Evolutionary conservation across 1,140 invertebrate genomes (phyloP).

Genomic region (Ips typographus): DNA sequence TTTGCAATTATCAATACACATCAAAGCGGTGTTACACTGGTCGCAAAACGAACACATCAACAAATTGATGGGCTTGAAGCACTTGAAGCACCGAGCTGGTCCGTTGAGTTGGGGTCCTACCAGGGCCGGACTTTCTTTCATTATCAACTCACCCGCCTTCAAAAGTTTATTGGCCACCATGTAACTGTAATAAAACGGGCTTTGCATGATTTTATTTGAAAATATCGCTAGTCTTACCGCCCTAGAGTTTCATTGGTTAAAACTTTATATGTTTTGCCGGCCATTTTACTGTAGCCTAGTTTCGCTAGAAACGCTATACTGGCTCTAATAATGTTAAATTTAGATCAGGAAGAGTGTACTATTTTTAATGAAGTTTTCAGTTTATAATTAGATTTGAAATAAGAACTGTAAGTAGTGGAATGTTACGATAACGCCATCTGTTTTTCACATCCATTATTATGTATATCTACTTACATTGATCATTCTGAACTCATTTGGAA

Average conservation of each 20-base stretch:
- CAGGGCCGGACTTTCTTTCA: slow-evolving; percentile 69
- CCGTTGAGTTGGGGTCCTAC: slow-evolving; percentile 63
- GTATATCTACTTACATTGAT: too few species aligned
- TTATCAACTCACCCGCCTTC: slow-evolving; percentile 70
- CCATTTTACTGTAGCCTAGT: slow-evolving; percentile 4
- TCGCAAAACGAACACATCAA: slow-evolving; percentile 27
- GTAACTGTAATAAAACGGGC: slow-evolving; percentile 46
- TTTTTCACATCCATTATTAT: too few species aligned
- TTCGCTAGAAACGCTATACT: too few species aligned
- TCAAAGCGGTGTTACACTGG: slow-evolving; percentile 27
- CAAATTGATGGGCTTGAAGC: slow-evolving; percentile 21
- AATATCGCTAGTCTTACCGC: slow-evolving; percentile 17
- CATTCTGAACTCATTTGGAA: too few species aligned
- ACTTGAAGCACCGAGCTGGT: slow-evolving; percentile 28
- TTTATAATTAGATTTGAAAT: too few species aligned
- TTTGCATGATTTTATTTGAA: slow-evolving; percentile 1
- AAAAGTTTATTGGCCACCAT: slow-evolving; percentile 73
- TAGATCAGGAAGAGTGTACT: background rate
- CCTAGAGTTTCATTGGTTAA: slow-evolving; percentile 20
- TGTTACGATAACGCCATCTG: too few species aligned
- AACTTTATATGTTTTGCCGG: slow-evolving; percentile 21
- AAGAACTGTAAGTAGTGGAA: too few species aligned
- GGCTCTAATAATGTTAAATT: background rate
- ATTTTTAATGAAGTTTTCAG: too few species aligned
- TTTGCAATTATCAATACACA: slow-evolving; percentile 63